phyloP scores from a whole-genome alignment of 1,140 invertebrate species.

The Lepidurus arcticus region DNA sequence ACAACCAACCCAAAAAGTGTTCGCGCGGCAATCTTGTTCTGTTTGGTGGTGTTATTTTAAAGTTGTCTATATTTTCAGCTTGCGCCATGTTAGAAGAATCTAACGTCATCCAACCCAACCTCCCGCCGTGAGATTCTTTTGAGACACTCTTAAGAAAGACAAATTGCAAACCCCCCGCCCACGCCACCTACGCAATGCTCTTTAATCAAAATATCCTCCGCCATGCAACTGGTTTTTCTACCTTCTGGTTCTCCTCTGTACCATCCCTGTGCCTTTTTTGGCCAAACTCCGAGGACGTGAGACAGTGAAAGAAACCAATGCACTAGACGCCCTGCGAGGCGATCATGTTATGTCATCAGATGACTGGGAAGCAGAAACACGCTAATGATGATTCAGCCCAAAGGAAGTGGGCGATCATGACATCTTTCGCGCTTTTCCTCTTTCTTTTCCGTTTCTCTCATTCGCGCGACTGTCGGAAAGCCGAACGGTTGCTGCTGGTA shows the following conservation, averaged over 20 bases:
- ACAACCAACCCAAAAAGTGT: background rate
- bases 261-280: background rate
- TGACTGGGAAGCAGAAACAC: background rate
- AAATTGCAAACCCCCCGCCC: background rate
- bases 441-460: background rate
- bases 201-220: background rate
- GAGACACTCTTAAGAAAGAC: background rate
- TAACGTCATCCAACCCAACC: background rate
- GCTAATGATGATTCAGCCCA: background rate
- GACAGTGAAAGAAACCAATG: too few species aligned
- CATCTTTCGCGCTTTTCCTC: background rate
- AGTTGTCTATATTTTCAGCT: background rate
- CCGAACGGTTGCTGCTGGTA: too few species aligned
- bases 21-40: too few species aligned
- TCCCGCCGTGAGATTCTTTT: background rate
- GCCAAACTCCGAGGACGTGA: too few species aligned
- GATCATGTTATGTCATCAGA: slow-evolving; percentile 13
- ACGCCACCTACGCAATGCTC: background rate
- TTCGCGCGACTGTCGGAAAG: too few species aligned
- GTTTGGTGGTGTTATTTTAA: too few species aligned
- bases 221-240: too few species aligned
- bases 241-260: background rate
- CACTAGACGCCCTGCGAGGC: background rate
- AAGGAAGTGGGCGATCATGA: slow-evolving; percentile 18
- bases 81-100: background rate